Base-by-base conservation (phyloP, 2,113 vertebrate species). In the Sylvietta virens region DNA sequence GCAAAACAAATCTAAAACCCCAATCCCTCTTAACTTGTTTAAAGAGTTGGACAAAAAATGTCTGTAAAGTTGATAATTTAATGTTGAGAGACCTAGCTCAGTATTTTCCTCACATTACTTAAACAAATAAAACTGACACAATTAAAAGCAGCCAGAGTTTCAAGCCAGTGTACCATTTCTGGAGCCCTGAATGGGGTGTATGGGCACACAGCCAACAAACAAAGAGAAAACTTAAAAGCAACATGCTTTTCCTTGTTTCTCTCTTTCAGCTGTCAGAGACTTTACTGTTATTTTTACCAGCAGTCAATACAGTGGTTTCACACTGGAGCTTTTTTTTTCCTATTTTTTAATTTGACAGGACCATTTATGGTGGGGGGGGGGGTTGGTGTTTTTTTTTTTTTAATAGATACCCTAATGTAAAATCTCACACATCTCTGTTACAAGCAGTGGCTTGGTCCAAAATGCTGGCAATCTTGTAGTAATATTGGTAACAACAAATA, bases 201-300 rank as follows among this genome's bases (percentile, higher is more conserved):
- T 31, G 65, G 94, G 89, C 80, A 92, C n/a, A 57, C 28, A 0
- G 56, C 92, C 92, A 94, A 58, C 2, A 61, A 94, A 97, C 70
- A 96, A 96, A 96, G 81, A 73, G 64, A 92, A 88, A 96, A 95
- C 84, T 83, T 90, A 78, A 90, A 96, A 95, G 80, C 67, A 91
- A 73, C 82, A 64, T 83, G 86, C 39, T 95, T 95, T 94, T 73
- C 61, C 71, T 89, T 2, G 5, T 85, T 35, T 72, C 42, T 87
- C 77, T 81, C 88, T 92, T 94, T 95, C 88, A 93, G 82, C 79
- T 93, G 81, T 88, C 85, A 92, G 62, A 88, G 67, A 58, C 71
- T 89, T 86, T 11, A 45, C 73, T 90, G 54, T 83, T 96, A 95
- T 77, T 96, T 96, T 82, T 94, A 85, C 74, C 56, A 88, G 40